Evolutionary conservation across 1,140 invertebrate genomes (phyloP).

Genomic region (Temnothorax curvispinosus): DNA sequence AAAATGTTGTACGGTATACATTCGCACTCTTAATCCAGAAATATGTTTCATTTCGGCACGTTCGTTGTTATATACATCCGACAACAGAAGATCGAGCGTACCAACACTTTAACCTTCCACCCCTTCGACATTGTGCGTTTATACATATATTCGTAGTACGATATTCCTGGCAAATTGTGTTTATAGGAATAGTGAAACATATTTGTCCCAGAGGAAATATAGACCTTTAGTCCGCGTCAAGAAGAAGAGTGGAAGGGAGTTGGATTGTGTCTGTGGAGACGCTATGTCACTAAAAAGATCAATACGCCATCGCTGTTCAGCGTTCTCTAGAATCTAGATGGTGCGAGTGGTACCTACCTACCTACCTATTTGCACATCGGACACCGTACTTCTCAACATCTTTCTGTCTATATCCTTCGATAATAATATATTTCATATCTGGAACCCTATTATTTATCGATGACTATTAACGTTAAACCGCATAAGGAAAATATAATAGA

Average conservation of each 20-base stretch:
- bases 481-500: background rate
- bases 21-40: slow-evolving; percentile 26
- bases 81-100: slow-evolving; percentile 5
- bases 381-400: slow-evolving; percentile 19
- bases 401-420: background rate
- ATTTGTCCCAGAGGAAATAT: slow-evolving; percentile 86
- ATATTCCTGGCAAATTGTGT: slow-evolving; percentile 84
- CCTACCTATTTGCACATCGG: slow-evolving; percentile 39
- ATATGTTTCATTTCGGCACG: slow-evolving; percentile 21
- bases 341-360: slow-evolving; percentile 77
- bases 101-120: slow-evolving; percentile 11
- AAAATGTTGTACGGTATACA: background rate
- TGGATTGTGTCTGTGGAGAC: slow-evolving; percentile 84
- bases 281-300: slow-evolving; percentile 85
- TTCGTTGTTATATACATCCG: slow-evolving; percentile 2
- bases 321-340: slow-evolving; percentile 81
- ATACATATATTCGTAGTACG: slow-evolving; percentile 79
- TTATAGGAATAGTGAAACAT: slow-evolving; percentile 85
- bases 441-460: background rate
- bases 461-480: background rate
- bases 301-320: slow-evolving; percentile 84
- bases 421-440: background rate
- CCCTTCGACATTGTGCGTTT: background rate
- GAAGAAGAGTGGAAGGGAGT: slow-evolving; percentile 61
- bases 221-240: slow-evolving; percentile 82